Evolutionary conservation across 2,797 vertebrate species (phyloP).

Genomic region (Leptatherina wallacei): DNA sequence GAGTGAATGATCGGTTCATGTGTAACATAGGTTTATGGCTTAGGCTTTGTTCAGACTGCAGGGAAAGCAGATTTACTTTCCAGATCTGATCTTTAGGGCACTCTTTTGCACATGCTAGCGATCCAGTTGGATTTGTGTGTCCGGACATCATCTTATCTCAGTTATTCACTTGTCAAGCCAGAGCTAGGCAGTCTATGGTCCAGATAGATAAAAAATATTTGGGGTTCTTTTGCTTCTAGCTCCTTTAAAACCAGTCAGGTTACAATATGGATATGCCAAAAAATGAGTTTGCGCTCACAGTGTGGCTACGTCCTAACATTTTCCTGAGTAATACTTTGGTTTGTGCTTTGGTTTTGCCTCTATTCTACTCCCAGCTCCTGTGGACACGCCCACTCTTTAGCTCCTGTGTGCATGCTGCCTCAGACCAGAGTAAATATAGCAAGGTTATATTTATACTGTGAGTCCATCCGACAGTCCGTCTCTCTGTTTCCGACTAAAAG

Average conservation of each 20-base stretch:
- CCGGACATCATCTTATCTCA: not conserved
- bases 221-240: not conserved
- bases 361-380: conserved; percentile 16
- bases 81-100: not conserved
- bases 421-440: conserved; percentile 76
- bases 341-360: conserved; percentile 11
- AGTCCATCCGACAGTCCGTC: conserved; percentile 69
- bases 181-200: not conserved
- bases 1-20: not conserved
- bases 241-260: not conserved
- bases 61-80: not conserved
- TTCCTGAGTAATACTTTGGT: conserved; percentile 20
- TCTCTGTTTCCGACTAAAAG: conserved; percentile 62
- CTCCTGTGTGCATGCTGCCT: conserved; percentile 61
- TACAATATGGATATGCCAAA: not conserved
- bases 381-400: conserved; percentile 59
- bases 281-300: not conserved
- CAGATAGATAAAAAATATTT: not conserved
- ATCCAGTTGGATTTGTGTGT: no score
- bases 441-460: conserved; percentile 76
- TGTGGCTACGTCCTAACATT: not conserved
- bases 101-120: not conserved
- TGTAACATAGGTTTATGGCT: not conserved
- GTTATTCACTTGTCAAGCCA: not conserved
- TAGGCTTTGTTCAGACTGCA: not conserved